phyloP scores from a whole-genome alignment of 2,113 vertebrate genomes.

The Nerophis lumbriciformis region DNA sequence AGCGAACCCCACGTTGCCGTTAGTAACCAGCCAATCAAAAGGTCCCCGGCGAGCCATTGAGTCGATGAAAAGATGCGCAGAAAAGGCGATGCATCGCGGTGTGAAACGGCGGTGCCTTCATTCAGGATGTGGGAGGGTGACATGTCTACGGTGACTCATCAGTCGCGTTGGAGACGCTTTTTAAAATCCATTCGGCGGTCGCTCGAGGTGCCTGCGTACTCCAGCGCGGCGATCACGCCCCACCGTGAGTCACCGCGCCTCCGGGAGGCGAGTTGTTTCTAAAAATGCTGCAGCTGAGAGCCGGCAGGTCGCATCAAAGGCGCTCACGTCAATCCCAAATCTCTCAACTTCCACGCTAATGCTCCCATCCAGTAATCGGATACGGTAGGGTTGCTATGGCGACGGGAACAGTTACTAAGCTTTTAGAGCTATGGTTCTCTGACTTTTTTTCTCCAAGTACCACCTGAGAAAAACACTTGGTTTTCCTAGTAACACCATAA shows the following conservation, averaged over 20 bases:
- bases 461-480: no score
- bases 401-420: not conserved
- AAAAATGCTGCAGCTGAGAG: not conserved
- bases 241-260: not conserved
- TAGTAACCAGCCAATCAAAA: conserved; percentile 16
- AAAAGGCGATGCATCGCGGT: not conserved
- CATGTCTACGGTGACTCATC: not conserved
- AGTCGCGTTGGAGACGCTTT: not conserved
- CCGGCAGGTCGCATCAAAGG: not conserved
- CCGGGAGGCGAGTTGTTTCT: not conserved
- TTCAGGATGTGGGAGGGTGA: not conserved
- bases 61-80: not conserved
- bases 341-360: not conserved
- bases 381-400: conserved; percentile 28
- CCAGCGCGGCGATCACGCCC: not conserved
- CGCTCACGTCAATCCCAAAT: not conserved
- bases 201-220: not conserved
- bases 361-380: not conserved
- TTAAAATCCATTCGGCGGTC: not conserved
- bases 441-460: no score
- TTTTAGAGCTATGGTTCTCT: not conserved
- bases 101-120: not conserved
- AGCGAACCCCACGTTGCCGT: conserved; percentile 14
- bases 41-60: not conserved
- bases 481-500: no score